These are phyloP conservation scores for Nothura maculosa DNA, from an alignment of 2,797 vertebrate genomes.

Conservation along the genomic window DNA sequence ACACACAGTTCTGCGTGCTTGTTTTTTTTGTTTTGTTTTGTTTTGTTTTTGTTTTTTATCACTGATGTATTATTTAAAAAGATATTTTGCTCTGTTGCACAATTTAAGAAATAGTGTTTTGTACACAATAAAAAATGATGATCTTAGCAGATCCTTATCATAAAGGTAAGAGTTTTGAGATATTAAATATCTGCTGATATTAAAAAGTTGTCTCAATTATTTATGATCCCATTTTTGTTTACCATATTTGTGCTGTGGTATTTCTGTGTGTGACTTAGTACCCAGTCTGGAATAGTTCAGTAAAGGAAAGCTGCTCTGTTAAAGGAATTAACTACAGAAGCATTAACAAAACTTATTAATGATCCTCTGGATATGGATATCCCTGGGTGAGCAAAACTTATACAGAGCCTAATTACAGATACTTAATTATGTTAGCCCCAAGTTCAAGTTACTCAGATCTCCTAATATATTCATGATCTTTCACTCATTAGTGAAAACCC, in stretches of 20 bases:
- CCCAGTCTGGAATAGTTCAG: neutral
- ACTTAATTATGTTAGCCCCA: neutral
- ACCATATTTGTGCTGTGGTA: neutral
- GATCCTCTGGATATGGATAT: neutral
- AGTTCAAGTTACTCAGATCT: neutral
- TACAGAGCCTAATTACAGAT: neutral
- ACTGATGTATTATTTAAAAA: neutral
- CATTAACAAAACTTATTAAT: neutral
- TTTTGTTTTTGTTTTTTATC: neutral
- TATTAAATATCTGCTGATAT: neutral
- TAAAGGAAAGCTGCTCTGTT: neutral
- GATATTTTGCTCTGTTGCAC: neutral
- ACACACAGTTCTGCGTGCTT: neutral
- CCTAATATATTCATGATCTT: neutral
- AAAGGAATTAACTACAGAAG: neutral
- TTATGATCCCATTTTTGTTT: neutral
- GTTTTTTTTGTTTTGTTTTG: neutral
- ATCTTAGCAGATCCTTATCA: neutral
- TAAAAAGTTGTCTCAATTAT: constrained; percentile 17
- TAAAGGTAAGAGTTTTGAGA: neutral
- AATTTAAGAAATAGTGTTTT: neutral
- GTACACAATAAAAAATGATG: neutral
- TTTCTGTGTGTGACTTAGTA: neutral
- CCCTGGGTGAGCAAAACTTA: neutral
- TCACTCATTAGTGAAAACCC: neutral